These are phyloP conservation scores for Volucella zonaria DNA, from an alignment of 2,888 invertebrate genomes.

Conservation along the genomic window DNA sequence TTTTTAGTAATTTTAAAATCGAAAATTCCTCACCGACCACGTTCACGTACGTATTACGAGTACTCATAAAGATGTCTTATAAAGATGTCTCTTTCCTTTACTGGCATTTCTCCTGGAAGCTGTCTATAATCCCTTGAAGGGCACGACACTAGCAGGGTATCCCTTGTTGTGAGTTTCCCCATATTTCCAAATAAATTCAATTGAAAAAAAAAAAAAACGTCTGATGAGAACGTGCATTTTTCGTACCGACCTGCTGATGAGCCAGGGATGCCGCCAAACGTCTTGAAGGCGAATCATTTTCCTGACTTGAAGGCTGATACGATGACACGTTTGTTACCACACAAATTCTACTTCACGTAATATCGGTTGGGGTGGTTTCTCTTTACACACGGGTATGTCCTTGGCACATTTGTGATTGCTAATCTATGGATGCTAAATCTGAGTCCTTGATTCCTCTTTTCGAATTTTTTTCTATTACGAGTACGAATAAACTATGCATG, in stretches of 20 bases:
- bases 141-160: background rate
- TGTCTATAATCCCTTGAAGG: constrained; percentile 21
- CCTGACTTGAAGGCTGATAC: constrained; percentile 51
- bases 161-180: constrained; percentile 27
- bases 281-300: constrained; percentile 59
- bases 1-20: constrained; percentile 28
- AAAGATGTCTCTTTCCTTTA: constrained; percentile 41
- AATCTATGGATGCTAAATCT: constrained; percentile 40
- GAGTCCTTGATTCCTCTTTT: constrained; percentile 37
- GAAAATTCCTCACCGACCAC: constrained; percentile 47
- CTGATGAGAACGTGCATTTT: constrained; percentile 51
- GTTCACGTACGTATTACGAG: constrained; percentile 53
- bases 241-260: constrained; percentile 40
- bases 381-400: constrained; percentile 44
- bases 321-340: constrained; percentile 55
- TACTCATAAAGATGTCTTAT: constrained; percentile 39
- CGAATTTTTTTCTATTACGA: constrained; percentile 13
- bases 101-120: constrained; percentile 36
- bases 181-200: constrained; percentile 56
- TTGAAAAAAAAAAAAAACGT: constrained; percentile 36
- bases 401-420: constrained; percentile 65
- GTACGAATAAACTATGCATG: too few relatives aligned
- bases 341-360: constrained; percentile 19
- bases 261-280: constrained; percentile 27
- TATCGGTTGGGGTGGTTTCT: constrained; percentile 7